Conservation (phyloP, 2,113 vertebrate genomes). For the Eleginops maclovinus region DNA sequence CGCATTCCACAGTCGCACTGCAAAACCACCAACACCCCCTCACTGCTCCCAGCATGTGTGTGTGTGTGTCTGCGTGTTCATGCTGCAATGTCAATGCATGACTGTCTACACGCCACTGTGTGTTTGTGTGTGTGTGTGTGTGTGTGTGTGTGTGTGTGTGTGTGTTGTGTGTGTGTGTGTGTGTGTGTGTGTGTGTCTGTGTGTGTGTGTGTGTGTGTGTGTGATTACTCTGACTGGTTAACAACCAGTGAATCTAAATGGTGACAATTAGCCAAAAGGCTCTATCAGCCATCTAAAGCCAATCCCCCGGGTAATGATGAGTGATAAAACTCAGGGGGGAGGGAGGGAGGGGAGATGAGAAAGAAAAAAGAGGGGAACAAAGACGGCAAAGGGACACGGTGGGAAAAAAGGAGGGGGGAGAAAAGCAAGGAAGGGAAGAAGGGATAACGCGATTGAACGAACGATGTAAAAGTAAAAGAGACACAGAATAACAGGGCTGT, state of each 20-base stretch:
- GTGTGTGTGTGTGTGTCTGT: constrained; percentile 44
- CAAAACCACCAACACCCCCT: constrained; percentile 81
- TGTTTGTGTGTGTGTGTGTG: constrained; percentile 42
- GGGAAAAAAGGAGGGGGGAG: constrained; percentile 5
- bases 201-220: constrained; percentile 41
- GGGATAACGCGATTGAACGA: constrained; percentile 35
- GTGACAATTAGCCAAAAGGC: constrained; percentile 85
- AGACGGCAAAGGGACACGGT: constrained; percentile 26
- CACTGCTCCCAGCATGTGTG: constrained; percentile 63
- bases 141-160: constrained; percentile 38
- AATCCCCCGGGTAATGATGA: constrained; percentile 83
- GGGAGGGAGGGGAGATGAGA: constrained; percentile 32
- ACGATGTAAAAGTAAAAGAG: constrained; percentile 49
- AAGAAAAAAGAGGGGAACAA: constrained; percentile 54
- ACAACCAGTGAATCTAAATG: constrained; percentile 86
- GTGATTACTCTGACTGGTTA: constrained; percentile 75
- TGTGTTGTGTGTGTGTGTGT: constrained; percentile 41
- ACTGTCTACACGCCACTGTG: constrained; percentile 33
- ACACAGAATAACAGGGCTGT: constrained; percentile 61
- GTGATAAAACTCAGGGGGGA: constrained; percentile 77
- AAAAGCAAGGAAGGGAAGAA: background rate
- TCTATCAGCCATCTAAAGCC: constrained; percentile 83
- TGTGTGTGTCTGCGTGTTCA: constrained; percentile 45
- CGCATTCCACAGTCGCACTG: constrained; percentile 81
- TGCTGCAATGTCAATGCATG: constrained; percentile 60